Percentiles rank a stretch among this genome's conserved stretches.
phyloP scores from a whole-genome alignment of 2,888 invertebrate species.

The Azorinus chamasolen region DNA sequence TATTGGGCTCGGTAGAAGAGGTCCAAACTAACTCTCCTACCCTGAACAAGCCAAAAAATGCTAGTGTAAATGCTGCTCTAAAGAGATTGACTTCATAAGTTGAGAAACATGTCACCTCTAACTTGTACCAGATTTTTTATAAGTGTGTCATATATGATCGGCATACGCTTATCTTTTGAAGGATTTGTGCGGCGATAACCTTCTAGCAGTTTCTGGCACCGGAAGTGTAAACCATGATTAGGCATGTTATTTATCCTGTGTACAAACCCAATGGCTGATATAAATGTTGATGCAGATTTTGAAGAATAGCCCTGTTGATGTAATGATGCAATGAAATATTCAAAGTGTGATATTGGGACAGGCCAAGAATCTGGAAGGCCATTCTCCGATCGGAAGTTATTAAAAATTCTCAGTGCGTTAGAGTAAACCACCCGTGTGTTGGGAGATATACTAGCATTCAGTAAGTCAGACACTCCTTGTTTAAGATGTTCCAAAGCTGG shows the following conservation, averaged over 20 bases:
- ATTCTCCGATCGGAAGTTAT: no score
- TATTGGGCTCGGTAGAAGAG: background rate
- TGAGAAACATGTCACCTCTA: background rate
- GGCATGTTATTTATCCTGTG: conserved; percentile 14
- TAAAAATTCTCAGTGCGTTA: conserved; percentile 12
- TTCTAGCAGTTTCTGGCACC: conserved; percentile 10
- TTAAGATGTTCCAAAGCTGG: conserved; percentile 26
- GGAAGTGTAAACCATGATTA: no score
- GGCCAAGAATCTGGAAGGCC: conserved; percentile 9
- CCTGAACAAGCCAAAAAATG: conserved; percentile 19
- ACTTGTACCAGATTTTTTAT: background rate
- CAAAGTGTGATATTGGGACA: background rate
- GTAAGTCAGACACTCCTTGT: background rate
- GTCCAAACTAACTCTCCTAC: no score
- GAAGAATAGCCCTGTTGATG: conserved; percentile 3
- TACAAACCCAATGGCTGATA: conserved; percentile 17
- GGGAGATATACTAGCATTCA: conserved; percentile 11
- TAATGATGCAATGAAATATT: no score
- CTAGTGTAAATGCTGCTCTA: conserved; percentile 10
- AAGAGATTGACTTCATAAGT: conserved; percentile 13
- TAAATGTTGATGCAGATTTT: conserved; percentile 1
- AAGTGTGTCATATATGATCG: conserved; percentile 10
- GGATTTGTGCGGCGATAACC: background rate
- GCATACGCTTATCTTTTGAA: conserved; percentile 2
- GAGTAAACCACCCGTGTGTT: conserved; percentile 10